Conservation (phyloP, 1,140 invertebrate species). For the Camponotus vicinus region DNA sequence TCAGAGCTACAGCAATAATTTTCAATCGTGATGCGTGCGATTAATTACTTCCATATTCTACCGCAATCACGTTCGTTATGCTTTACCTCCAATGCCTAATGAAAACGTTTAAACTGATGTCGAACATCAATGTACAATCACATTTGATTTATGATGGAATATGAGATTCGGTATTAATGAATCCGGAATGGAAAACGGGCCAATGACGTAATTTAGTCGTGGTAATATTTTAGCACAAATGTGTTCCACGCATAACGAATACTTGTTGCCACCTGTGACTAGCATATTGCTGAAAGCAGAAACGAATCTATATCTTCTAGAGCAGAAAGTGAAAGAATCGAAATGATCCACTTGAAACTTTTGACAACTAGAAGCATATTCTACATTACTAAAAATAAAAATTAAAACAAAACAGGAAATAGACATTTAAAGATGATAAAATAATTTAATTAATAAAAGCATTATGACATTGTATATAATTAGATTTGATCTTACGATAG, state of each 20-base stretch:
- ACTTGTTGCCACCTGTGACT: not conserved
- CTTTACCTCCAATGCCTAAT: not conserved
- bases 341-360: not conserved
- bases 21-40: not conserved
- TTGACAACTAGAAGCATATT: not conserved
- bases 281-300: not conserved
- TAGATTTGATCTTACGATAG: not conserved
- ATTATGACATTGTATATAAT: not conserved
- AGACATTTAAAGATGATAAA: not conserved
- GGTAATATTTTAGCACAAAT: conserved; percentile 4
- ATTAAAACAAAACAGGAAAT: not conserved
- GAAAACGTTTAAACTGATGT: conserved; percentile 17
- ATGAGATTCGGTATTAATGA: not conserved
- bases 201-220: not conserved
- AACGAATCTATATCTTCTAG: not conserved
- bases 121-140: conserved; percentile 26
- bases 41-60: conserved; percentile 41
- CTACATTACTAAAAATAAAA: not conserved
- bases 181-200: not conserved
- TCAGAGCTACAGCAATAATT: conserved; percentile 13
- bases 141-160: conserved; percentile 3
- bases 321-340: not conserved
- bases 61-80: not conserved
- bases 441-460: conserved; percentile 35
- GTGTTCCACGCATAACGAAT: not conserved